Evolutionary conservation across 1,140 invertebrate genomes (phyloP).

Genomic region (Lordiphosa stackelbergi): DNA sequence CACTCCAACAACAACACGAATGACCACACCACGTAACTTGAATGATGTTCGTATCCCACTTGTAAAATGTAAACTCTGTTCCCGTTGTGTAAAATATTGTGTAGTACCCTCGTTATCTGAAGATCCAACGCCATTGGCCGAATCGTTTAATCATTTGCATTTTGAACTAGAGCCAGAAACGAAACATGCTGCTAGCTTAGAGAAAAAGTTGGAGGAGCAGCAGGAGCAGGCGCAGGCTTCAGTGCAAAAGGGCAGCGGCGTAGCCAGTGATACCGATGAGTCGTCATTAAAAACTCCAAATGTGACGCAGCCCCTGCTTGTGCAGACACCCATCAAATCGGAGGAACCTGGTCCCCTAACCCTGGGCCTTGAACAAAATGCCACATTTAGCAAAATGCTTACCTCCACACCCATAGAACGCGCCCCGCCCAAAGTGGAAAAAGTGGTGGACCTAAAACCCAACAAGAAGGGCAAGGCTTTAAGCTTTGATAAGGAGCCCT

Average conservation of each 20-base stretch:
- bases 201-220: neutral
- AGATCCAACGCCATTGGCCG: conserved; percentile 77
- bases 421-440: conserved; percentile 3
- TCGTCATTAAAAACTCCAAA: conserved; percentile 54
- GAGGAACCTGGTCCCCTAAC: conserved; percentile 2
- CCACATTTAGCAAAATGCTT: conserved; percentile 45
- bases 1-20: conserved; percentile 14
- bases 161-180: conserved; percentile 72
- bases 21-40: conserved; percentile 27
- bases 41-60: conserved; percentile 30
- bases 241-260: neutral
- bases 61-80: conserved; percentile 27
- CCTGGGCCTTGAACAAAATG: conserved; percentile 7
- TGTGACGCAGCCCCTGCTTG: conserved; percentile 28
- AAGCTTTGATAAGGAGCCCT: conserved; percentile 31
- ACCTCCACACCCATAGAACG: conserved; percentile 57
- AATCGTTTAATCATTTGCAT: conserved; percentile 73
- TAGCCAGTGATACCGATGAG: conserved; percentile 36
- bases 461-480: conserved; percentile 43
- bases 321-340: conserved; percentile 34
- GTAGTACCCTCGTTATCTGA: conserved; percentile 77
- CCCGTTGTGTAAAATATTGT: conserved; percentile 25
- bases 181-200: conserved; percentile 18
- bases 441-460: conserved; percentile 5
- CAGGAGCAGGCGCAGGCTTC: neutral